Base-by-base conservation (phyloP, 2,888 invertebrate genomes). In the Stenoptilia bipunctidactyla region DNA sequence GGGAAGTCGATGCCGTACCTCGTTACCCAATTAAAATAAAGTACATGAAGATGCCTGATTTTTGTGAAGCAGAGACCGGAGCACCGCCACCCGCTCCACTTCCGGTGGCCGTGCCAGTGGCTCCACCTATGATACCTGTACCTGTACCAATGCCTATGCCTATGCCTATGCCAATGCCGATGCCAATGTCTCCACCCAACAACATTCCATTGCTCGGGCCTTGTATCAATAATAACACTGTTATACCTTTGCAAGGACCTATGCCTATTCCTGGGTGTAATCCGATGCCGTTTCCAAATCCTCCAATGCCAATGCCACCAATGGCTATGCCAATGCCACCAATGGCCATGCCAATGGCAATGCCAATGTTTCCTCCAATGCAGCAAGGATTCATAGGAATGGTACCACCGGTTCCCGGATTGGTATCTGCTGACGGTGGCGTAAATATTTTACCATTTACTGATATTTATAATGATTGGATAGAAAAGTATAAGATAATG, bases 401-500 rank as follows among this genome's bases (percentile, higher is more conserved):
- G 55, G 61, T 77, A 1, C 79, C 79, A 1, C 73, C 73, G 0
- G 30, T 80, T 44, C 63, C 66, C 4, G 76, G 75, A 0, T 27
- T 79, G 1, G 70, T 76, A 0, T 56, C 67, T 1, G 45, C 46
- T 0, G 71, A 71, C 40, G 75, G 76, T 1, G 80, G 75, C 0
- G 67, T 83, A 6, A 82, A 80, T 36, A 62, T 83, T 10, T 45
- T 82, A 38, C 80, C 82, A 1, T 80, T 80, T 47, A 70, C 80
- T 0, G 80, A 80, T 37, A 71, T 48, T 0, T 80, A 77, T 42
- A 52, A 77, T 0, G 72, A 80, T 42, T 41, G 77, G 36, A 41
- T 77, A 4, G 72, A 76, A 38, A 66, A 58, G 37, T 67, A 70
- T 39, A 76, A 71, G 38, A 64, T 68, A 13, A 71, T 63, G 45